Percentiles rank a stretch among this genome's conserved stretches.
phyloP scores from a whole-genome alignment of 2,797 vertebrate species.

The Silurus aristotelis region DNA sequence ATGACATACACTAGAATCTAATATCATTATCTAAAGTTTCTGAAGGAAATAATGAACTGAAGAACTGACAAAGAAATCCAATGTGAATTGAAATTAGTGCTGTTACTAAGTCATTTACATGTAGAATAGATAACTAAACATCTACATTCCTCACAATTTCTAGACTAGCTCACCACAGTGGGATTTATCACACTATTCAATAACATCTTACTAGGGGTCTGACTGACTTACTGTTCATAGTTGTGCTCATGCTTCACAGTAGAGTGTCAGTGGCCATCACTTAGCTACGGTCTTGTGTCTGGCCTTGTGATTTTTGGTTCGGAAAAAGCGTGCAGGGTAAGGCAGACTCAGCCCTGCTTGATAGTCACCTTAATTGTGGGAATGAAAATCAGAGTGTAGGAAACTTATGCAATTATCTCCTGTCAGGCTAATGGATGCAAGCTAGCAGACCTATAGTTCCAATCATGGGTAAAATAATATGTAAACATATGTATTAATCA shows the following conservation, averaged over 20 bases:
- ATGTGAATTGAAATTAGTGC: not conserved
- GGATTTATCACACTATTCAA: not conserved
- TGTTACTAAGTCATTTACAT: not conserved
- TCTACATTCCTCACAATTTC: not conserved
- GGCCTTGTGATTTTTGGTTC: not conserved
- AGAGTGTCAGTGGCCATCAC: not conserved
- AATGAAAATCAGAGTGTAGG: slow-evolving; percentile 50
- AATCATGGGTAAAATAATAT: slow-evolving; percentile 52
- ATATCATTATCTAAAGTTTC: not conserved
- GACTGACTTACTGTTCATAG: not conserved
- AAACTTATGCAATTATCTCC: slow-evolving; percentile 54
- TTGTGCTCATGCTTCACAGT: not conserved
- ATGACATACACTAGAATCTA: not conserved
- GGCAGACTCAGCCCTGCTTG: slow-evolving; percentile 39
- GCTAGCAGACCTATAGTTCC: slow-evolving; percentile 47
- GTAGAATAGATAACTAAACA: too few relatives aligned
- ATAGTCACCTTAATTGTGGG: slow-evolving; percentile 45
- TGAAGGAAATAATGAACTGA: not conserved
- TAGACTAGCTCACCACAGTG: not conserved
- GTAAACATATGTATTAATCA: slow-evolving; percentile 60
- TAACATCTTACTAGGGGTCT: not conserved
- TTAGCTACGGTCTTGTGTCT: slow-evolving; percentile 3
- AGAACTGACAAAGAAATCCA: not conserved
- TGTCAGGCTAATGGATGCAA: slow-evolving; percentile 47
- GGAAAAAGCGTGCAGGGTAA: slow-evolving; percentile 24